Evolutionary conservation across 1,140 invertebrate genomes (phyloP), one percentile per base, ranked within the genome.

Genomic region (Nomia melanderi): DNA sequence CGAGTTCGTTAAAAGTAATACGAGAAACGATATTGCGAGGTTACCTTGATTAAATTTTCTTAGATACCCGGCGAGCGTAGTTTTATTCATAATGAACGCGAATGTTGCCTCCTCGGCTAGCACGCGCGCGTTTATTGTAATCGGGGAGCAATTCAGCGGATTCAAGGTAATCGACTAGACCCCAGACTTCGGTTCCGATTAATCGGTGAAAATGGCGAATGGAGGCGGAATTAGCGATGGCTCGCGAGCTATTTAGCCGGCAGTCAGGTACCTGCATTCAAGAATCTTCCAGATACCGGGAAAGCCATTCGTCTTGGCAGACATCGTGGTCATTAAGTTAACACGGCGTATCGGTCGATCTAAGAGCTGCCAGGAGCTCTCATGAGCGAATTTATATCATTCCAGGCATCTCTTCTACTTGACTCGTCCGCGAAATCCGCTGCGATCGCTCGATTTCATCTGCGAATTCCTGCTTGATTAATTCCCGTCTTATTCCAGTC

Each of bases 271-370:
- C 23, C 65, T 29, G 66, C 44, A 50, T 59, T 53, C 56, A 47
- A 59, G 81, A 57, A 65, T 44, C 77, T 65, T 78, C 44, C 69
- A 27, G 59, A 66, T 65, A 59, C 78, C 65, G 60, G 47, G 53
- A 59, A 77, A 71, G 44, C 67, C 57, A 73, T 82, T 82, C 73
- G 57, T 77, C 50, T 78, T 73, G 47, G 62, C 59, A 66, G 79
- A 78, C 80, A 64, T 53, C 67, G 50, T 33, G 67, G 56, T 82
- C 79, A 82, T 82, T 82, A 82, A 82, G 74, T 81, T 78, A 82
- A 81, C 67, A 59, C 67, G 69, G 67, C 57, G 66, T 77, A 67
- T 72, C 79, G 79, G 36, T 14, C 50, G 54, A 72, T 72, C 47
- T 57, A 33, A 78, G 25, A 44, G 8, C 36, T 66, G 47, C 66